Base-by-base conservation (phyloP, 2,113 vertebrate genomes). In the Zootoca vivipara region DNA sequence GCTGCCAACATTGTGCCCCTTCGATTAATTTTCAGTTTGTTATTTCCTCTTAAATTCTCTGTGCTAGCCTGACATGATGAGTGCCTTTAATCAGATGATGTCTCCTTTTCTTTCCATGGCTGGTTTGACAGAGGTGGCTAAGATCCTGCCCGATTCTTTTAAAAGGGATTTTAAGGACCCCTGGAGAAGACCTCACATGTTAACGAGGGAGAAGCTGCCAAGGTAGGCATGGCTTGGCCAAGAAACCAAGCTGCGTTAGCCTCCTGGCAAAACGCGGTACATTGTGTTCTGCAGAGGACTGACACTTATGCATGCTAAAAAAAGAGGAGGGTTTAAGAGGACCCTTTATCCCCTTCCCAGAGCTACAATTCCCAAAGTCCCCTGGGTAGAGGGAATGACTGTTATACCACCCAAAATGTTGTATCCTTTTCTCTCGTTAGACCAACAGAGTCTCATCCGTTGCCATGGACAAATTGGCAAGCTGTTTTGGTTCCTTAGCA, bases 101-200 rank as follows among this genome's bases (percentile, higher is more conserved):
- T 5, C 20, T 26, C 26, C 16, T 12, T 33, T 40, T 46, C 18
- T 6, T 18, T 35, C 4, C 7, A 46, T 73, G 56, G 24, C 69
- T 85, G 52, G 89, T 90, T 91, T 90, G 89, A 56, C 93, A 98
- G 98, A 97, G 85, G 97, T 98, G 90, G 98, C 98, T 92, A 98
- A 97, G 94, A 97, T 98, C 82, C 74, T 98, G 83, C 98, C 98
- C 3, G 95, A 92, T 86, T 97, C 96, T 91, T 98, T 97, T 95
- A 97, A 97, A 95, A 95, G 93, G 95, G 97, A 96, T 96, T 97
- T 97, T 92, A 97, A 97, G 93, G 97, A 98, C 93, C 96, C 97
- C 20, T 97, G 97, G 98, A 94, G 92, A 85, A 96, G 97, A 94
- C 96, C 97, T 22, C 96, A 97, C 94, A 95, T 96, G 96, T 90